These are phyloP conservation scores for Lysandra coridon DNA, from an alignment of 2,888 invertebrate genomes.

Conservation along the genomic window DNA sequence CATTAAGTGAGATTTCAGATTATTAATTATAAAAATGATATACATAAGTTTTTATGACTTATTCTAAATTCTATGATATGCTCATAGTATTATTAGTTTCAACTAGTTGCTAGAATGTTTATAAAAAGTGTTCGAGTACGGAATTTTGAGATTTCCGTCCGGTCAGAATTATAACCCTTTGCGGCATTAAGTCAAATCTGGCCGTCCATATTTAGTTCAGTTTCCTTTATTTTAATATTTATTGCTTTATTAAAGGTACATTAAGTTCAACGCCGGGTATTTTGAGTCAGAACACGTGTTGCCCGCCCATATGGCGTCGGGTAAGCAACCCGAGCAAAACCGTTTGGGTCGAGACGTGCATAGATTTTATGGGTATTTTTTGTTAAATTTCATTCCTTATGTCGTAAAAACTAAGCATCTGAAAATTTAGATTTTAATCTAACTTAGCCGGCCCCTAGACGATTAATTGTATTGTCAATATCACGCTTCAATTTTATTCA, in stretches of 20 bases:
- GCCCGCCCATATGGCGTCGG: conserved; percentile 23
- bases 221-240: conserved; percentile 14
- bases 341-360: conserved; percentile 28
- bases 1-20: not conserved
- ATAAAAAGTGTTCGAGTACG: not conserved
- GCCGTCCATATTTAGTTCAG: not conserved
- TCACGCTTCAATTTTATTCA: too few relatives aligned
- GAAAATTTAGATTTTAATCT: not conserved
- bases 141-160: not conserved
- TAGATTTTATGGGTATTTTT: conserved; percentile 24
- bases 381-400: conserved; percentile 13
- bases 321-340: conserved; percentile 25
- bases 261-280: conserved; percentile 16
- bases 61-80: too few relatives aligned
- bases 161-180: not conserved
- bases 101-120: not conserved
- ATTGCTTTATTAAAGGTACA: conserved; percentile 25
- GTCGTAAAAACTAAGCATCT: not conserved
- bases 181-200: not conserved
- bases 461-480: too few relatives aligned
- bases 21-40: too few relatives aligned
- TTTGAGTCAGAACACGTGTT: conserved; percentile 24
- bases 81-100: too few relatives aligned
- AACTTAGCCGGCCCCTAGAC: too few relatives aligned
- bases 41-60: not conserved